Evolutionary conservation across 2,113 vertebrate genomes (phyloP).

Genomic region (Erpornis zantholeuca): DNA sequence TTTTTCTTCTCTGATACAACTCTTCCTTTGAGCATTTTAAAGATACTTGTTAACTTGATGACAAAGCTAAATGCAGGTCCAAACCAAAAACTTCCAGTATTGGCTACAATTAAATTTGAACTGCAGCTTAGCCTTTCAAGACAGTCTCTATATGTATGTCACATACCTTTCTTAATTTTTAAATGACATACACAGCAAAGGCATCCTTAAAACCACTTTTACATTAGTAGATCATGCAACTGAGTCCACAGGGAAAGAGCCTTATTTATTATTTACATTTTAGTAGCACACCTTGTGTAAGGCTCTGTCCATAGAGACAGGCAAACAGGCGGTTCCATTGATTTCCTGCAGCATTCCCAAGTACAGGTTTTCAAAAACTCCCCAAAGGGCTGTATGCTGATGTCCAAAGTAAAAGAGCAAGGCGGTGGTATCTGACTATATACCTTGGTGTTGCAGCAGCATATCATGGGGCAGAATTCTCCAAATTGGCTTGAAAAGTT

Average conservation of each 20-base stretch:
- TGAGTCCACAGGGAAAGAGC: background rate
- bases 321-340: background rate
- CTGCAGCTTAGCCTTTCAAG: background rate
- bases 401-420: background rate
- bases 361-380: background rate
- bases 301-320: background rate
- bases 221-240: background rate
- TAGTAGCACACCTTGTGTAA: background rate
- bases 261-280: conserved; percentile 18
- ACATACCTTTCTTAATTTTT: background rate
- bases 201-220: background rate
- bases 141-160: background rate
- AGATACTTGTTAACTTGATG: background rate
- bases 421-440: background rate
- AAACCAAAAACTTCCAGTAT: background rate
- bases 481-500: background rate
- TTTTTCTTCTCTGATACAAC: background rate
- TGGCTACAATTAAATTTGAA: background rate
- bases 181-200: background rate
- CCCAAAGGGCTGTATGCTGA: background rate
- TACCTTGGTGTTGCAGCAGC: background rate
- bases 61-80: background rate
- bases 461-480: background rate
- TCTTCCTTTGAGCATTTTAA: background rate
- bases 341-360: background rate